A percentile compares a stretch with the other conserved stretches of the same genome.
These are phyloP conservation scores for Silurus glanis DNA, from an alignment of 2,113 vertebrate genomes.

Conservation along the genomic window DNA sequence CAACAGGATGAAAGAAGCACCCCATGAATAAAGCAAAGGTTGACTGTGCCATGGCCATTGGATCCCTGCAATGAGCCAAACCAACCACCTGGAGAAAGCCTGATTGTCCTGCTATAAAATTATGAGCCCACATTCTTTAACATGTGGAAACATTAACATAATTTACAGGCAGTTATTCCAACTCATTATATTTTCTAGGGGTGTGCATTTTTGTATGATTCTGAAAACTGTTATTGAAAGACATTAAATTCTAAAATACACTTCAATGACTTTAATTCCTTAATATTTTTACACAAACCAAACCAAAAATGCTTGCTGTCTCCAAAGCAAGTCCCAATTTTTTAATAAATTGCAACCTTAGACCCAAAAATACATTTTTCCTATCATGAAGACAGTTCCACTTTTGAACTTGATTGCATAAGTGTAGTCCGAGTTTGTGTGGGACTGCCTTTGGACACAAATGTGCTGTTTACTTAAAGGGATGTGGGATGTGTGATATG, in stretches of 20 bases:
- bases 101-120: background rate
- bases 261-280: background rate
- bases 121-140: background rate
- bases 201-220: background rate
- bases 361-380: conserved; percentile 4
- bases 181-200: background rate
- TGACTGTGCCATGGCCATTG: conserved; percentile 57
- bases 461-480: conserved; percentile 48
- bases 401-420: conserved; percentile 41
- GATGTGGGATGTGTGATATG: conserved; percentile 32
- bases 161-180: background rate
- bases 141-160: background rate
- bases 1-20: conserved; percentile 67
- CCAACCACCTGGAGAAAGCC: conserved; percentile 18
- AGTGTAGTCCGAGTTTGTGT: conserved; percentile 19
- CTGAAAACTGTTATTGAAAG: background rate
- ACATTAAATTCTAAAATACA: background rate
- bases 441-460: conserved; percentile 39
- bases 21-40: conserved; percentile 65
- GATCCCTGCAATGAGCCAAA: conserved; percentile 60
- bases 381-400: conserved; percentile 20
- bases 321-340: background rate
- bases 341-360: background rate
- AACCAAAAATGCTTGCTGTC: background rate
- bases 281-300: background rate